Evolutionary conservation across 2,888 invertebrate species (phyloP).

Genomic region (Amiota mariae): DNA sequence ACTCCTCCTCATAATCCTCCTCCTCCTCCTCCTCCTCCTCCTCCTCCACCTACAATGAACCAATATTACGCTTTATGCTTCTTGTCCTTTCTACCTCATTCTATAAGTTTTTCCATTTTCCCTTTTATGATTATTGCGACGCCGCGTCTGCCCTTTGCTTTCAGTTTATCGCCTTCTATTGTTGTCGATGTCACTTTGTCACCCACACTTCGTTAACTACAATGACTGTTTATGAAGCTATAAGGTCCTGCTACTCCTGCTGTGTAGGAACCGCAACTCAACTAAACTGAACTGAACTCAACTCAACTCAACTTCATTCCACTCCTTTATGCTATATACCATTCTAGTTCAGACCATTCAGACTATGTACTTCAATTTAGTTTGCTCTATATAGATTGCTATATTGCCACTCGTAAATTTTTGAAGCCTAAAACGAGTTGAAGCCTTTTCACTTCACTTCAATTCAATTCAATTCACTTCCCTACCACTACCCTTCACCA

Average conservation of each 20-base stretch:
- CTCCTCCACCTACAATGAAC: too few relatives aligned
- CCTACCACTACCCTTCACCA: background rate
- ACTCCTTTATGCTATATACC: conserved; percentile 11
- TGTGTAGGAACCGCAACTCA: too few relatives aligned
- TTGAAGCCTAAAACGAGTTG: background rate
- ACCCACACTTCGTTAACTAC: background rate
- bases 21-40: background rate
- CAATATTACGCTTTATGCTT: background rate
- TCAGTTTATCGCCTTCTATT: conserved; percentile 50
- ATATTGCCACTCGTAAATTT: conserved; percentile 1
- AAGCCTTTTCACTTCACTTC: background rate
- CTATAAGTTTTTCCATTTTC: background rate
- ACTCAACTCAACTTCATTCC: background rate
- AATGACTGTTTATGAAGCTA: conserved; percentile 30
- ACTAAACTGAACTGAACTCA: too few relatives aligned
- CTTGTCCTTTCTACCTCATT: conserved; percentile 13
- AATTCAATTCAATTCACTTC: too few relatives aligned
- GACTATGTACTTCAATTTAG: conserved; percentile 44
- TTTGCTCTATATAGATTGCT: background rate
- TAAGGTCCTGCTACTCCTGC: too few relatives aligned
- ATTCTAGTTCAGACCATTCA: conserved; percentile 40
- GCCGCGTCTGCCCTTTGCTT: conserved; percentile 53
- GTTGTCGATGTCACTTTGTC: conserved; percentile 32
- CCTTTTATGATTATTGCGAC: conserved; percentile 63
- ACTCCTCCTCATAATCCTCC: background rate